Conservation (phyloP, 2,888 invertebrate genomes). For the Ophion ventricosus region DNA sequence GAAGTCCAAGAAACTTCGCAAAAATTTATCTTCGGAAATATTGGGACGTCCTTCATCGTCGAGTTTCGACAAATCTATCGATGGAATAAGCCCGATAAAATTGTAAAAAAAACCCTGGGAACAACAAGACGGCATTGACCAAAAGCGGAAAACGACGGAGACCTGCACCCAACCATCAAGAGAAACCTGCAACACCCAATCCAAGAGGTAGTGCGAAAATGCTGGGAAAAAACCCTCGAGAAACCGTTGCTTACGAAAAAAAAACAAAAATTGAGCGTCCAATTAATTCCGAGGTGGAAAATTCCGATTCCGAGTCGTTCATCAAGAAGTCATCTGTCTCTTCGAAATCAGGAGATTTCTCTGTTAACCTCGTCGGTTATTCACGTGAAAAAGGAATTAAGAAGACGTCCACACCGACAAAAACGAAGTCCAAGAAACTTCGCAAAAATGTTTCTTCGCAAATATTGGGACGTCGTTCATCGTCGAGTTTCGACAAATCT, state of each 20-base stretch:
- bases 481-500: slow-evolving; percentile 6
- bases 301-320: too few species aligned
- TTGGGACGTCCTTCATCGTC: not conserved
- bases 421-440: slow-evolving; percentile 3
- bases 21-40: slow-evolving; percentile 5
- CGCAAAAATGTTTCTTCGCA: slow-evolving; percentile 1
- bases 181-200: too few species aligned
- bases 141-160: slow-evolving; percentile 1
- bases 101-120: not conserved
- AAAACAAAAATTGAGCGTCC: too few species aligned
- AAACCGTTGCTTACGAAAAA: too few species aligned
- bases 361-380: not conserved
- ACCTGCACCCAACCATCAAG: too few species aligned
- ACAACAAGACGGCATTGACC: not conserved
- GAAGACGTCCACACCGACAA: not conserved
- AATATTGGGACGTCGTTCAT: slow-evolving; percentile 8
- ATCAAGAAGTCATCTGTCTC: not conserved
- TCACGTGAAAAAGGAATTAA: slow-evolving; percentile 1
- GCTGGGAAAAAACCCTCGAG: too few species aligned
- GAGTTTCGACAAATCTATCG: not conserved
- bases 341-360: not conserved
- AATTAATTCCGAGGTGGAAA: too few species aligned
- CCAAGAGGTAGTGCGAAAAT: too few species aligned
- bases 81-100: not conserved
- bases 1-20: not conserved